Evolutionary conservation across 2,113 vertebrate species (phyloP).

Genomic region (Lagopus leucura): DNA sequence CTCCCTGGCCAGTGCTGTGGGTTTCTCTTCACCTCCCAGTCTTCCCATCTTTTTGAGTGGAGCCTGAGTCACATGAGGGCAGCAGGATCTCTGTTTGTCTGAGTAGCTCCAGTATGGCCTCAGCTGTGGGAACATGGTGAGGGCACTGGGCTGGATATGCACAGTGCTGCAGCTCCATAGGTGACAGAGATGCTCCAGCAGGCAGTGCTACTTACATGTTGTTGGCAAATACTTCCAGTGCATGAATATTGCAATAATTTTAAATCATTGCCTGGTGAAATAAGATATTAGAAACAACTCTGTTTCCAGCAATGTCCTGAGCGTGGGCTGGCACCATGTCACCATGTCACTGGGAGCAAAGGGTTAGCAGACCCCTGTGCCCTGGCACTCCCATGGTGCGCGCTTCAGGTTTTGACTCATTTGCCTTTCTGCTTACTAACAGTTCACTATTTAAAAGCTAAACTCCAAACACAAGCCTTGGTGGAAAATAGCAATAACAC

Average conservation of each 20-base stretch:
- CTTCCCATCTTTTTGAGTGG: not conserved
- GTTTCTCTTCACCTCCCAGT: not conserved
- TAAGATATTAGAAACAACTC: not conserved
- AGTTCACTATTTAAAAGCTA: slow-evolving; percentile 42
- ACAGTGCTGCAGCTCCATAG: not conserved
- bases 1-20: accelerated
- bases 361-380: not conserved
- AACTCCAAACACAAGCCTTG: slow-evolving; percentile 13
- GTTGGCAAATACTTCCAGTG: not conserved
- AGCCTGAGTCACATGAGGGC: not conserved
- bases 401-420: slow-evolving; percentile 17
- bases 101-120: not conserved
- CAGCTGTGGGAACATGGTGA: not conserved
- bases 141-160: accelerated
- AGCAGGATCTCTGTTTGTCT: no score
- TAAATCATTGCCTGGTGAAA: not conserved
- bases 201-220: accelerated
- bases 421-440: slow-evolving; percentile 60
- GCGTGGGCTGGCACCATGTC: not conserved
- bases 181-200: not conserved
- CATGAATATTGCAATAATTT: not conserved
- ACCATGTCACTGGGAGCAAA: not conserved
- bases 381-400: not conserved
- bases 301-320: not conserved
- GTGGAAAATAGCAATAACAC: slow-evolving; percentile 32